A percentile compares a stretch with the other conserved stretches of the same genome.
Conservation (phyloP, 2,113 vertebrate genomes). For the Apodemus speciosus region DNA sequence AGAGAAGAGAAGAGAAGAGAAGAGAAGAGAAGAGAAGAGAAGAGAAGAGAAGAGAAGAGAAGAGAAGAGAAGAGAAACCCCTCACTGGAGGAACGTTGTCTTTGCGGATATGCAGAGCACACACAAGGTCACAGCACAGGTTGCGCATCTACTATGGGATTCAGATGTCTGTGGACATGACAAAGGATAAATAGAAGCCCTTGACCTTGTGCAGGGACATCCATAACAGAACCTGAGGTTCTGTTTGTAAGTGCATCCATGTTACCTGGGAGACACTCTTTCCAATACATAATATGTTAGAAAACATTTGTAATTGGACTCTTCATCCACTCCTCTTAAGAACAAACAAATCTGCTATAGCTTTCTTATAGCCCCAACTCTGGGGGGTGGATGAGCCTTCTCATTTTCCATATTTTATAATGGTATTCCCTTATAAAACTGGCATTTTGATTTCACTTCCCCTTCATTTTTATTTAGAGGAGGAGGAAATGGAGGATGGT, state of each 20-base stretch:
- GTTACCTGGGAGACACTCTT: not conserved
- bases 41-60: not conserved
- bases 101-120: not conserved
- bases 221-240: not conserved
- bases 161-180: not conserved
- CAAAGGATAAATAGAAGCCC: not conserved
- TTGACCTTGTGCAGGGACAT: not conserved
- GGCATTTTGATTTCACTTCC: not conserved
- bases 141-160: not conserved
- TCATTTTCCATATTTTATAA: not conserved
- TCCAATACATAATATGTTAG: not conserved
- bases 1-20: no score
- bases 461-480: not conserved
- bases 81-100: not conserved
- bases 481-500: not conserved
- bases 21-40: no score
- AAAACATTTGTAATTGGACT: not conserved
- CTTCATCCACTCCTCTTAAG: not conserved
- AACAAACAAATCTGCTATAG: not conserved
- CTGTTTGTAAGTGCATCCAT: not conserved
- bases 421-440: conserved; percentile 1
- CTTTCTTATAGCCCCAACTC: not conserved
- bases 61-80: not conserved
- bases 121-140: not conserved
- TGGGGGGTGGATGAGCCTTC: not conserved